Conservation (phyloP, 2,113 vertebrate species). For the Drymodes brunneopygia region DNA sequence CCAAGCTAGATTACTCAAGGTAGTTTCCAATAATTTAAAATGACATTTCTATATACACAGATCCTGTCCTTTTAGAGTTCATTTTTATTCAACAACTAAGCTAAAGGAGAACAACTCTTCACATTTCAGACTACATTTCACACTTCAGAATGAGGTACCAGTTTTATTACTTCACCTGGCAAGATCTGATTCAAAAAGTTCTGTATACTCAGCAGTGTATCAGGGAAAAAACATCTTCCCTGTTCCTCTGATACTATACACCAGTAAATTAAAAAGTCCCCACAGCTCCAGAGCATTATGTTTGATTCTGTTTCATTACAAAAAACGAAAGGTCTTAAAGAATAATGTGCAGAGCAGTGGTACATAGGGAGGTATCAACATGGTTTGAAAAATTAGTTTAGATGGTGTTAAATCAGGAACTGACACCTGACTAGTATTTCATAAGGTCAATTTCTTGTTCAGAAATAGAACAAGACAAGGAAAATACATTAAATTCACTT, state of each 20-base stretch:
- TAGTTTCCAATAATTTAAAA: not conserved
- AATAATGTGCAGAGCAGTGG: not conserved
- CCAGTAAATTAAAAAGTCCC: not conserved
- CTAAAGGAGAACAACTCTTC: not conserved
- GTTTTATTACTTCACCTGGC: not conserved
- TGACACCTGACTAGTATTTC: slow-evolving; percentile 3
- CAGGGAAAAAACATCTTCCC: not conserved
- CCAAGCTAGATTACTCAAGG: not conserved
- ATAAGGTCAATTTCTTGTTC: not conserved
- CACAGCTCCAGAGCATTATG: not conserved
- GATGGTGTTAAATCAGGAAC: slow-evolving; percentile 1
- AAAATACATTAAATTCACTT: not conserved
- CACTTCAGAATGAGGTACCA: not conserved
- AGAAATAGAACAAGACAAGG: slow-evolving; percentile 6
- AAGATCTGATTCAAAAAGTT: not conserved
- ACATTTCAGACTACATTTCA: not conserved
- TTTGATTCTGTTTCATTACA: not conserved
- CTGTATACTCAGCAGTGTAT: not conserved
- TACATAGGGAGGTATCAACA: not conserved
- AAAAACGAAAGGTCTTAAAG: not conserved
- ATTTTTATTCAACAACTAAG: not conserved
- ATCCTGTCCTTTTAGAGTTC: not conserved
- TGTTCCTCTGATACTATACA: not conserved
- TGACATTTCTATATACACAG: not conserved
- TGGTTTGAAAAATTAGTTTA: slow-evolving; percentile 25